Evolutionary conservation across 2,113 vertebrate species (phyloP).

Genomic region (Chionomys nivalis): DNA sequence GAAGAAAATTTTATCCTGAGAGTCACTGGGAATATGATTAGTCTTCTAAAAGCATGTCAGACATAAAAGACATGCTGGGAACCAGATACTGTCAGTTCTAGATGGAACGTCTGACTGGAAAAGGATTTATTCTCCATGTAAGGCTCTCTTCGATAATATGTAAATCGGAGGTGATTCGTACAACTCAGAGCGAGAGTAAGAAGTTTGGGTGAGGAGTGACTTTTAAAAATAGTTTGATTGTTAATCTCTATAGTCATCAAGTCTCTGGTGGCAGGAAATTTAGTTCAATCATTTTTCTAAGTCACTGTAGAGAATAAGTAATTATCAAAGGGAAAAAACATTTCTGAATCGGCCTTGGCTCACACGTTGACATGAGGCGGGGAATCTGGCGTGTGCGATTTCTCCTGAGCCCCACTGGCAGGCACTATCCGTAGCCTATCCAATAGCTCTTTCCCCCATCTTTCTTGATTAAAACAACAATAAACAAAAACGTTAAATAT

Average conservation of each 20-base stretch:
- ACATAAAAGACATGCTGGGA: constrained; percentile 66
- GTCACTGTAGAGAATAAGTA: constrained; percentile 67
- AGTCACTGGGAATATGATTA: constrained; percentile 62
- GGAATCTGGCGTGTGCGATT: constrained; percentile 16
- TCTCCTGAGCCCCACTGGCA: constrained; percentile 46
- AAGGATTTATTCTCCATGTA: constrained; percentile 62
- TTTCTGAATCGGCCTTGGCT: constrained; percentile 52
- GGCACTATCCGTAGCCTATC: neutral
- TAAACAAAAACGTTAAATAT: neutral
- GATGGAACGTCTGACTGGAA: constrained; percentile 59
- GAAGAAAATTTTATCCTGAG: constrained; percentile 64
- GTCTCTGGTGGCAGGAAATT: constrained; percentile 50
- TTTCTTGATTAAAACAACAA: constrained; percentile 47
- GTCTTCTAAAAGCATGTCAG: constrained; percentile 69
- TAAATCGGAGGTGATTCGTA: constrained; percentile 54
- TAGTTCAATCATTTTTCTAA: constrained; percentile 57
- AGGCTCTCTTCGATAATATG: constrained; percentile 51
- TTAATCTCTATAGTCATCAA: constrained; percentile 40
- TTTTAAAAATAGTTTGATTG: constrained; percentile 58
- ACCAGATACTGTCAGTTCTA: constrained; percentile 56
- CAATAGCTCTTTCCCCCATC: constrained; percentile 19
- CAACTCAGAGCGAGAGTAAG: constrained; percentile 39
- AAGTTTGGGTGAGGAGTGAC: constrained; percentile 59
- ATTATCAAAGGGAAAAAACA: constrained; percentile 47
- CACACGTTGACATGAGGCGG: neutral